phyloP scores from a whole-genome alignment of 2,113 vertebrate genomes.

The Neomonachus schauinslandi region DNA sequence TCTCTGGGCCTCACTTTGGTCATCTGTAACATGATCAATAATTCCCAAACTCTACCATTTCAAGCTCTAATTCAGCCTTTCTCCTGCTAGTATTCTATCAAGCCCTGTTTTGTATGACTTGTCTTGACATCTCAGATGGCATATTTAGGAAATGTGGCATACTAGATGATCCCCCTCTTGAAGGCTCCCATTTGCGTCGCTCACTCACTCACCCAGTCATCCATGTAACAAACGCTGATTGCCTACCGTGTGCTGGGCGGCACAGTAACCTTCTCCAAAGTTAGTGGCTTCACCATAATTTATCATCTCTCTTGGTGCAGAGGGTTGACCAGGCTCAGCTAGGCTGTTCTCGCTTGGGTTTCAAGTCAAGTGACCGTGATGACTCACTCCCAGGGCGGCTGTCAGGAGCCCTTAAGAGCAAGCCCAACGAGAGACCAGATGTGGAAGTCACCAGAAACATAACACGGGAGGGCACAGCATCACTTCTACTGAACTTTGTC shows the following conservation, averaged over 20 bases:
- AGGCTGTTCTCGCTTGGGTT: neutral
- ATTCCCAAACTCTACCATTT: neutral
- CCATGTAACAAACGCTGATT: neutral
- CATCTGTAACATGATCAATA: neutral
- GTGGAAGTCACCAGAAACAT: neutral
- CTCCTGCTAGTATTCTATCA: neutral
- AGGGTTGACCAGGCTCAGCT: neutral
- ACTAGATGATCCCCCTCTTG: accelerated
- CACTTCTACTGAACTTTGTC: neutral
- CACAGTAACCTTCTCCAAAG: neutral
- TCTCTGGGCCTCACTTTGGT: neutral
- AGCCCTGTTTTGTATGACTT: neutral
- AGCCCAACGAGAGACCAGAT: neutral
- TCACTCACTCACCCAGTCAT: neutral
- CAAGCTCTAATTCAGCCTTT: neutral
- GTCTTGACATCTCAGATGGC: neutral
- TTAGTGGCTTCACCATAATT: neutral
- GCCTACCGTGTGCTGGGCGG: neutral
- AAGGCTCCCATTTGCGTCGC: neutral
- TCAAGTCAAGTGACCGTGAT: neutral
- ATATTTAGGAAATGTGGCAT: neutral
- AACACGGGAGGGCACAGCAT: neutral
- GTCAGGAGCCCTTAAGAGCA: neutral
- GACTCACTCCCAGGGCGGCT: neutral
- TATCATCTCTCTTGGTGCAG: neutral